phyloP scores from a whole-genome alignment of 2,113 vertebrate genomes.

The Nasalis larvatus region DNA sequence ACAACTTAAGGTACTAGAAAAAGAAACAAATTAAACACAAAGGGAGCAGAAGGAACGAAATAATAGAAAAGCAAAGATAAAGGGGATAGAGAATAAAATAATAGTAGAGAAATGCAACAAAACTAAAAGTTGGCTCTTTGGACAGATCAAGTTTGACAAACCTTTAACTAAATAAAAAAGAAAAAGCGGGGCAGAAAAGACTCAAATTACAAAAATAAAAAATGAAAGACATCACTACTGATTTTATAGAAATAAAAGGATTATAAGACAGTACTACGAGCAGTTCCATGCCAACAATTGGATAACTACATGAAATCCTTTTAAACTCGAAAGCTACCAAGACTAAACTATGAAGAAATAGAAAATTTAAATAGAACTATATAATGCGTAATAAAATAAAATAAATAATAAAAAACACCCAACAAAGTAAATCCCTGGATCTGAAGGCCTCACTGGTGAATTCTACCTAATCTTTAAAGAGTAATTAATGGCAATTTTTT shows the following conservation, averaged over 20 bases:
- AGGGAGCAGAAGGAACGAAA: not conserved
- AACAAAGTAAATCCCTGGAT: too few species aligned
- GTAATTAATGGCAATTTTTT: not conserved
- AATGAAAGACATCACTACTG: not conserved
- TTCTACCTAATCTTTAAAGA: not conserved
- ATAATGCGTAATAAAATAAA: not conserved
- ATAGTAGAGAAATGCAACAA: not conserved
- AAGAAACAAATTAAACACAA: not conserved
- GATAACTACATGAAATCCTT: not conserved
- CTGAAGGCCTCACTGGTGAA: not conserved
- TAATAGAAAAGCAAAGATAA: not conserved
- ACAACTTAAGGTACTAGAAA: not conserved
- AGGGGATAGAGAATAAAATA: not conserved
- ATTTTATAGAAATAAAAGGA: not conserved
- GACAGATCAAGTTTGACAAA: not conserved
- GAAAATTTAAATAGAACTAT: not conserved
- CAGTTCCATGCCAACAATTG: not conserved
- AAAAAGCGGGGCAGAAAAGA: accelerated
- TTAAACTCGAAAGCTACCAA: not conserved
- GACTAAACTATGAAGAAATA: not conserved
- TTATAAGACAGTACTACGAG: not conserved
- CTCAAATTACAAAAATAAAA: not conserved
- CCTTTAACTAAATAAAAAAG: not conserved
- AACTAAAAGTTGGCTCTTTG: not conserved
- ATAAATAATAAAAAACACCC: not conserved